These are phyloP conservation scores for Suricata suricatta DNA, from an alignment of 2,113 vertebrate genomes.

Conservation along the genomic window DNA sequence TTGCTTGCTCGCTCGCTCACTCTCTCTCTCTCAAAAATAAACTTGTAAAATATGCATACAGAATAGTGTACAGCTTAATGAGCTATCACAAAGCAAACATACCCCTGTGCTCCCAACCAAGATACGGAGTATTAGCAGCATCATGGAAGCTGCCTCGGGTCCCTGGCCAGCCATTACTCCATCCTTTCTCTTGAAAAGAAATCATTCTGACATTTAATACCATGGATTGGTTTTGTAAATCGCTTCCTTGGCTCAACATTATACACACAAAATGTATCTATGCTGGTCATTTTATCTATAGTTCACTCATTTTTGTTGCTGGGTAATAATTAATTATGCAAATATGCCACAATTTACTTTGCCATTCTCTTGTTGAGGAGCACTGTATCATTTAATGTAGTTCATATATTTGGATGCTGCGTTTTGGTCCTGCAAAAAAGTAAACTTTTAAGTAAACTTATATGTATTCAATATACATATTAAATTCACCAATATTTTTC, in stretches of 20 bases:
- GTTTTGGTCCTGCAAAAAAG: not conserved
- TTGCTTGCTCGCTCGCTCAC: too few relatives aligned
- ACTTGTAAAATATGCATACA: not conserved
- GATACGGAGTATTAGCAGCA: not conserved
- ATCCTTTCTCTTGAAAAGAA: not conserved
- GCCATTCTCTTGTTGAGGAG: not conserved
- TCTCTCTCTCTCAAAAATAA: too few relatives aligned
- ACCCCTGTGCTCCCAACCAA: not conserved
- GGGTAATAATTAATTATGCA: not conserved
- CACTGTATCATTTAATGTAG: not conserved
- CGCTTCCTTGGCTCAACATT: not conserved
- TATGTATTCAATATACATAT: not conserved
- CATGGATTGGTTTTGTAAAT: not conserved
- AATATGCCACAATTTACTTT: not conserved
- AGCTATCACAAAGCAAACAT: not conserved
- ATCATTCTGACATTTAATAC: not conserved
- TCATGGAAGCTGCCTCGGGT: accelerated
- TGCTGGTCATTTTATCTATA: not conserved
- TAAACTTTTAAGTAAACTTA: not conserved
- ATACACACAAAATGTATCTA: not conserved
- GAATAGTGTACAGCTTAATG: not conserved
- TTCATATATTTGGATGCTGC: not conserved
- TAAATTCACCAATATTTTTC: not conserved
- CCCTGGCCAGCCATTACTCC: not conserved
- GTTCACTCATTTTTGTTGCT: not conserved